phyloP scores from a whole-genome alignment of 2,797 vertebrate species.

The Takifugu ocellatus region DNA sequence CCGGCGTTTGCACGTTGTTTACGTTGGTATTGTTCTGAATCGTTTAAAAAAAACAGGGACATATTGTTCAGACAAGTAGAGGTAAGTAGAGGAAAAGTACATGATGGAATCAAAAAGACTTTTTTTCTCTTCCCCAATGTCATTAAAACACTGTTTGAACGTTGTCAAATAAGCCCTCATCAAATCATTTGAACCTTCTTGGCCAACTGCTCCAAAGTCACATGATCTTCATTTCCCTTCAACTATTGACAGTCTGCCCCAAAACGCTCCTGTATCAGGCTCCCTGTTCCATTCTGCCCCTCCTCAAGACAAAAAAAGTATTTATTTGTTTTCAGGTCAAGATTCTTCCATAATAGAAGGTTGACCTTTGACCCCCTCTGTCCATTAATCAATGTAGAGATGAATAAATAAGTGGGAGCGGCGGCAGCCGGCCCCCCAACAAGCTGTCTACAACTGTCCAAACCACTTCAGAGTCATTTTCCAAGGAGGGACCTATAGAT shows the following conservation, averaged over 20 bases:
- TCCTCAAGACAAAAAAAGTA: slow-evolving; percentile 27
- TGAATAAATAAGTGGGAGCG: slow-evolving; percentile 73
- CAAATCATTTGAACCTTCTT: slow-evolving; percentile 20
- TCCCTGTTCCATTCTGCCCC: not conserved
- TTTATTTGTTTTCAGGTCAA: slow-evolving; percentile 71
- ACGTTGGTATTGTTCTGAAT: not conserved
- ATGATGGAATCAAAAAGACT: too few relatives aligned
- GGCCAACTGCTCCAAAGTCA: slow-evolving; percentile 22
- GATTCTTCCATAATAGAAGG: slow-evolving; percentile 65
- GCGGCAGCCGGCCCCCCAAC: slow-evolving; percentile 75
- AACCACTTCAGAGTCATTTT: slow-evolving; percentile 74
- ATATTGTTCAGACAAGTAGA: too few relatives aligned
- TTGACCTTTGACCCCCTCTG: slow-evolving; percentile 70
- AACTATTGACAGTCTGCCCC: slow-evolving; percentile 31
- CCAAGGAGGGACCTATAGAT: slow-evolving; percentile 61
- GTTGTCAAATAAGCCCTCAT: slow-evolving; percentile 21
- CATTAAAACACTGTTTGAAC: slow-evolving; percentile 2
- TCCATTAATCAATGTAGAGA: slow-evolving; percentile 77
- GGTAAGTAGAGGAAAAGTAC: too few relatives aligned
- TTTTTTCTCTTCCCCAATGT: not conserved
- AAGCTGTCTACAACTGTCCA: slow-evolving; percentile 77
- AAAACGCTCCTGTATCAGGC: slow-evolving; percentile 40
- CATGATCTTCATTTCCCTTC: slow-evolving; percentile 11
- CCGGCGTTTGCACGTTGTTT: not conserved
- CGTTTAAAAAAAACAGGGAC: too few relatives aligned